These are phyloP conservation scores for Trichonephila inaurata DNA, from an alignment of 1,140 invertebrate species.

Conservation along the genomic window DNA sequence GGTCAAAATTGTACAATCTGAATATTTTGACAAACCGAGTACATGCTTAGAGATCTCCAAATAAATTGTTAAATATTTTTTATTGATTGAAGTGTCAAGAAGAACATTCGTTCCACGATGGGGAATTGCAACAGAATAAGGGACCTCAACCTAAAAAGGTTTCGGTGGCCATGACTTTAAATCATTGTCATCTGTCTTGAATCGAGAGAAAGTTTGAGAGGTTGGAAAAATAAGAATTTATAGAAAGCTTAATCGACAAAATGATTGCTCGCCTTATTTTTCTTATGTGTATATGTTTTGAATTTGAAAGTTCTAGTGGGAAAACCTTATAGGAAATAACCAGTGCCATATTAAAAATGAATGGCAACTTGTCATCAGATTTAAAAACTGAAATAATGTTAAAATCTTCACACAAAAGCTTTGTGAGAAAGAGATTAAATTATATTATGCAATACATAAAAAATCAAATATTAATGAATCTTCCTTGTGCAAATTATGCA, in stretches of 20 bases:
- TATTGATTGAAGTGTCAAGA: conserved; percentile 35
- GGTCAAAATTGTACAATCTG: conserved; percentile 31
- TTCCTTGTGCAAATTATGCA: too few relatives aligned
- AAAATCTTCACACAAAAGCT: too few relatives aligned
- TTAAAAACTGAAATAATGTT: too few relatives aligned
- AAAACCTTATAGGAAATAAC: too few relatives aligned
- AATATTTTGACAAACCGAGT: neutral
- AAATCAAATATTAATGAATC: too few relatives aligned
- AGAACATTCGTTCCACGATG: neutral
- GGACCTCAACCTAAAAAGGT: conserved; percentile 63
- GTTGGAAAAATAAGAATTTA: too few relatives aligned
- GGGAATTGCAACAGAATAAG: neutral
- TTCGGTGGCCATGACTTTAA: conserved; percentile 46
- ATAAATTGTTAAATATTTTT: neutral
- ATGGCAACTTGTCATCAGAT: too few relatives aligned
- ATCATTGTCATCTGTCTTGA: conserved; percentile 1
- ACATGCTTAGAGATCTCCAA: neutral
- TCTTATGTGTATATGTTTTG: neutral
- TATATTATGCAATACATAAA: too few relatives aligned
- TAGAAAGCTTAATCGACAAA: too few relatives aligned
- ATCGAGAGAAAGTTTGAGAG: neutral
- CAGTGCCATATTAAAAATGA: too few relatives aligned
- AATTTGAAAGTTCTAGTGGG: neutral
- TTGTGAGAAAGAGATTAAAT: too few relatives aligned
- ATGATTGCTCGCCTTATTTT: neutral